phyloP scores from a whole-genome alignment of 2,797 vertebrate genomes.

The Phalanger gymnotis region DNA sequence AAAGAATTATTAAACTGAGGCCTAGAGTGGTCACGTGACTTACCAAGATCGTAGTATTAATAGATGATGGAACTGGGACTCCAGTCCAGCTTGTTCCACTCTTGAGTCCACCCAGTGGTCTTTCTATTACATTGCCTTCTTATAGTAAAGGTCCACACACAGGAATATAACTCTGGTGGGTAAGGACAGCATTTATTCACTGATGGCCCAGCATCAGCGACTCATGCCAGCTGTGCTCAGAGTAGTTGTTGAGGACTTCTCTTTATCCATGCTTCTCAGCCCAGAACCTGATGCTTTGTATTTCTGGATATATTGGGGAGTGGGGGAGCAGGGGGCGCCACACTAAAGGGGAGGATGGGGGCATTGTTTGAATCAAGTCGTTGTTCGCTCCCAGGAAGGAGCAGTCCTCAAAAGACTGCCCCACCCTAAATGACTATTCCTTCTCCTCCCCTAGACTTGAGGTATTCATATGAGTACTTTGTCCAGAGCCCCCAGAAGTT shows the following conservation, averaged over 20 bases:
- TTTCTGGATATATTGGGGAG: not conserved
- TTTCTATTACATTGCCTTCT: not conserved
- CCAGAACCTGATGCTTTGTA: not conserved
- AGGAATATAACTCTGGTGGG: not conserved
- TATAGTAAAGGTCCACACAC: not conserved
- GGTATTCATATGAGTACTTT: slow-evolving; percentile 86
- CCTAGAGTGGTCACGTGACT: not conserved
- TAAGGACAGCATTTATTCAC: not conserved
- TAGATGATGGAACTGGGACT: not conserved
- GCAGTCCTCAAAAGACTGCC: not conserved
- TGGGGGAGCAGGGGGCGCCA: not conserved
- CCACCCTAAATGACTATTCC: not conserved
- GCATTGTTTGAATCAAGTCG: not conserved
- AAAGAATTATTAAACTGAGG: not conserved
- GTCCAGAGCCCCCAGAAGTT: slow-evolving; percentile 92
- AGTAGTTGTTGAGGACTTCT: not conserved
- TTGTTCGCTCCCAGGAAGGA: not conserved
- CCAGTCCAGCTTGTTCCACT: not conserved
- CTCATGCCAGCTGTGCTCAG: not conserved
- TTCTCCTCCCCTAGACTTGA: too few species aligned
- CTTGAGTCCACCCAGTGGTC: not conserved
- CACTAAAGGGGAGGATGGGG: not conserved
- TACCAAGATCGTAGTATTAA: not conserved
- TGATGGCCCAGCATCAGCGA: not conserved
- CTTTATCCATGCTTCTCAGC: not conserved